Evolutionary conservation across 2,888 invertebrate species (phyloP).

Genomic region (Leptogaster cylindrica): DNA sequence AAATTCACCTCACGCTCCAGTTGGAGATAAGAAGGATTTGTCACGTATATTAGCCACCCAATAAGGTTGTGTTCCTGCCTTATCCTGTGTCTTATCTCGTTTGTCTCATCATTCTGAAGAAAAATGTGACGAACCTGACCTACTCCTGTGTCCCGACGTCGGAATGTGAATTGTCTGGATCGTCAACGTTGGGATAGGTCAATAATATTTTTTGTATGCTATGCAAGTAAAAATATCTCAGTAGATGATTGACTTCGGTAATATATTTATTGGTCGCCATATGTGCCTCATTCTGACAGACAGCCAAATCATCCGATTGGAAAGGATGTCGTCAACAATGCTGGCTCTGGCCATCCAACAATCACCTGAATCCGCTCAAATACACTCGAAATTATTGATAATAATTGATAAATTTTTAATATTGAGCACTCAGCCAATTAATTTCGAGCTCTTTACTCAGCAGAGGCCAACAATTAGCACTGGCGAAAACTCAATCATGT

Average conservation of each 20-base stretch:
- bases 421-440: conserved; percentile 24
- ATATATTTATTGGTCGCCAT: conserved; percentile 5
- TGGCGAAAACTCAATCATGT: background rate
- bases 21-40: conserved; percentile 21
- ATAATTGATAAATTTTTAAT: conserved; percentile 27
- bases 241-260: background rate
- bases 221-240: background rate
- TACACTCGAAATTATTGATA: too few species aligned
- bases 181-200: background rate
- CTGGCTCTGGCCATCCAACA: too few species aligned
- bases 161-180: background rate
- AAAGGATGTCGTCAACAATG: background rate
- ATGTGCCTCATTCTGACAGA: background rate
- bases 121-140: conserved; percentile 23
- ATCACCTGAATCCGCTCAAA: too few species aligned
- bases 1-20: conserved; percentile 24
- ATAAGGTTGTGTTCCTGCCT: background rate
- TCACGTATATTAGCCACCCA: conserved; percentile 21
- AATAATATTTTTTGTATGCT: background rate
- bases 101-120: conserved; percentile 9
- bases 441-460: background rate
- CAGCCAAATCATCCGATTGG: background rate
- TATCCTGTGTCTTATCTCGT: background rate
- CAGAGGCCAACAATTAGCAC: background rate
- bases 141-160: background rate